Conservation (phyloP, 1,140 invertebrate species). For the Lepidurus couesii region DNA sequence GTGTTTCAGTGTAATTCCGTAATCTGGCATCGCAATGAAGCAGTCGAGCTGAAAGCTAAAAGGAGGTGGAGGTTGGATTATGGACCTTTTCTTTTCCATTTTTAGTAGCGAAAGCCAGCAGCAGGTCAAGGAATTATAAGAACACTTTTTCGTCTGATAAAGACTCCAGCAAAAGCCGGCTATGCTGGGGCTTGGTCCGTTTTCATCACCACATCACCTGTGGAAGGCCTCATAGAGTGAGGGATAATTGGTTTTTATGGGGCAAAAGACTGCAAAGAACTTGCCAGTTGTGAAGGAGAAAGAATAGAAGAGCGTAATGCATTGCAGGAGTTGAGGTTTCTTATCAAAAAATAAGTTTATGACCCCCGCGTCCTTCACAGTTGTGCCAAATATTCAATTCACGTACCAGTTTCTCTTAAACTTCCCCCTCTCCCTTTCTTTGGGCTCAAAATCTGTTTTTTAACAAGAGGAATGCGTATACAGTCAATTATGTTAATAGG, state of each 20-base stretch:
- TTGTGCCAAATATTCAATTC: not conserved
- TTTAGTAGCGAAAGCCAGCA: not conserved
- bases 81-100: too few relatives aligned
- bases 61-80: too few relatives aligned
- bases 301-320: too few relatives aligned
- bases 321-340: too few relatives aligned
- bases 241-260: conserved; percentile 8
- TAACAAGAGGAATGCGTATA: too few relatives aligned
- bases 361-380: too few relatives aligned
- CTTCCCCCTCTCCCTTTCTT: not conserved
- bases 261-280: not conserved
- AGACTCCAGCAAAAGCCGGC: too few relatives aligned
- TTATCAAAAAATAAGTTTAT: too few relatives aligned
- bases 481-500: not conserved
- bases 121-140: not conserved
- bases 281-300: not conserved
- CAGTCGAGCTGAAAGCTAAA: too few relatives aligned
- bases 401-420: not conserved
- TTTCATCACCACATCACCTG: conserved; percentile 21
- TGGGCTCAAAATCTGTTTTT: not conserved
- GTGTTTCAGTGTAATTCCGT: too few relatives aligned
- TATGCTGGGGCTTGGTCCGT: not conserved
- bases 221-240: conserved; percentile 12
- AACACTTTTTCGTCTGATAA: not conserved
- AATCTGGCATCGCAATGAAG: too few relatives aligned